Conservation (phyloP, 2,888 invertebrate genomes). For the Brenthis ino region DNA sequence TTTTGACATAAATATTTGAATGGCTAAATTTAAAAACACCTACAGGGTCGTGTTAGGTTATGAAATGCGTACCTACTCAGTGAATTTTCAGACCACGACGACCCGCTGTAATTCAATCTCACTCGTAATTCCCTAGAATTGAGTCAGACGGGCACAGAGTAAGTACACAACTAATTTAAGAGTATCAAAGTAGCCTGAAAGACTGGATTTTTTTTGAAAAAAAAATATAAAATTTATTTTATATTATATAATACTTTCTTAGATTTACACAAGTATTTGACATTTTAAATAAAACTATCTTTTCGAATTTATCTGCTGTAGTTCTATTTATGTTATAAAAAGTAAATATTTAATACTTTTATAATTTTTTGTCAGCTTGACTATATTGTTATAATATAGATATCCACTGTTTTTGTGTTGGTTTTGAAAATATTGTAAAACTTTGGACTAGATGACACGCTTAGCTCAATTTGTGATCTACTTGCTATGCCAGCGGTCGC, state of each 20-base stretch:
- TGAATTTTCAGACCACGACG: constrained; percentile 41
- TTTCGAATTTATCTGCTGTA: not conserved
- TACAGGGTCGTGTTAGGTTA: constrained; percentile 13
- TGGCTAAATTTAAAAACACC: constrained; percentile 18
- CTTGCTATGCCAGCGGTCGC: too few relatives aligned
- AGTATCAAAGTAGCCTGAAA: too few relatives aligned
- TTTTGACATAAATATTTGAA: constrained; percentile 14
- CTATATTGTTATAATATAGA: too few relatives aligned
- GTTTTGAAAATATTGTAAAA: too few relatives aligned
- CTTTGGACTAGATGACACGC: too few relatives aligned
- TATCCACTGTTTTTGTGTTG: too few relatives aligned
- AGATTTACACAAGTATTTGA: not conserved
- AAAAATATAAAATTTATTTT: too few relatives aligned
- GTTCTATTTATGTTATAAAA: not conserved
- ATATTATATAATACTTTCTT: not conserved
- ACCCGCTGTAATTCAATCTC: constrained; percentile 42
- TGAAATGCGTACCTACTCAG: constrained; percentile 29
- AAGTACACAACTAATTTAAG: constrained; percentile 9
- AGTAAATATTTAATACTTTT: too few relatives aligned
- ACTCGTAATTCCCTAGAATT: constrained; percentile 43
- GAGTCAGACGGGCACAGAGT: constrained; percentile 38
- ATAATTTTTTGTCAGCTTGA: too few relatives aligned
- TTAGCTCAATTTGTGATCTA: too few relatives aligned
- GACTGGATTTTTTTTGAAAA: too few relatives aligned
- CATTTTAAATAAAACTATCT: not conserved